Evolutionary conservation across 2,797 vertebrate genomes (phyloP), one percentile per base, ranked within the genome.

Genomic region (Emys orbicularis): DNA sequence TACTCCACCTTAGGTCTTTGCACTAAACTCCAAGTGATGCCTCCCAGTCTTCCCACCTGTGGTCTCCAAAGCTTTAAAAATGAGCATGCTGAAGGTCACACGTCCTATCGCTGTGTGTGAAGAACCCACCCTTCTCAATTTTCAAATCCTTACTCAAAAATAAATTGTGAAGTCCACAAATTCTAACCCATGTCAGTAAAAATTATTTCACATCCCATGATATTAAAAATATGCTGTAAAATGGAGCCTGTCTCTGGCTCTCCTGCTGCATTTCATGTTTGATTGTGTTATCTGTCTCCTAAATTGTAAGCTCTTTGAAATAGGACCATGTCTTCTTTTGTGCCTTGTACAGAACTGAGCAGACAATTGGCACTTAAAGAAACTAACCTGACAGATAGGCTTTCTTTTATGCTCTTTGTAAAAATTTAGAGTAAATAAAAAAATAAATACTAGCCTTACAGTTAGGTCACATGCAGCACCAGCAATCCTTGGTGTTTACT

Each of bases 381-480:
- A 94, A 83, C 56, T 77, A 94, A 84, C 87, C 84, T 8, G 25
- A 81, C 49, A 86, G 87, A 93, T 85, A 85, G 84, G 89, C 68
- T 90, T 81, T 96, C 81, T 90, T 83, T 34, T 88, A 89, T 85
- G 81, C 53, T 83, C 87, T 84, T 65, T 93, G 83, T 57, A 89
- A 94, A 94, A 92, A 89, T 97, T 96, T 92, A 89, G 94, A 96
- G 61, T 89, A 92, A 93, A 93, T 89, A 94, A 90, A 95, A 96
- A 96, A 92, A 94, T 83, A 95, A 49, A 91, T 90, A 96, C 91
- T 84, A 92, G 88, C 47, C 54, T 90, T 93, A 93, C 87, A 92
- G 59, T 74, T 86, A 93, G 83, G 95, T 92, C 81, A 97, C 89
- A 96, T 87, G 68, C 87, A 94, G 81, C 82, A 77, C 44, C 52